Percentiles rank a stretch among this genome's conserved stretches.
Evolutionary conservation across 1,140 invertebrate species (phyloP).

Genomic region (Thrips palmi): DNA sequence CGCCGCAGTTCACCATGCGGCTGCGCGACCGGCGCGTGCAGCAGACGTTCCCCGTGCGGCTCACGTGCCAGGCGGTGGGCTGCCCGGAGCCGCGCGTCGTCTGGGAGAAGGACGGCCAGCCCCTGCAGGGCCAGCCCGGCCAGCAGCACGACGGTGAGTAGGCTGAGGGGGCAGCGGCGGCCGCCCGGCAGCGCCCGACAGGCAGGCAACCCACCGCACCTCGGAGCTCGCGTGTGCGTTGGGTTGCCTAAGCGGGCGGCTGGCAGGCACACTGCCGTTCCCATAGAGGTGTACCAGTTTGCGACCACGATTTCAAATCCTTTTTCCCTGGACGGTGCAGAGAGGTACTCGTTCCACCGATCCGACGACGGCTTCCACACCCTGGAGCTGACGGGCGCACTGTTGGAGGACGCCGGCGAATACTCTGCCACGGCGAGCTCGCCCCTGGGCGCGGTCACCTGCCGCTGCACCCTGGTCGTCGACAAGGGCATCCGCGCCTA

Average conservation of each 20-base stretch:
- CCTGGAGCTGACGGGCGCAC: slow-evolving; percentile 60
- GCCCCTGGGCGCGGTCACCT: slow-evolving; percentile 63
- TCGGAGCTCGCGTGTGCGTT: too few species aligned
- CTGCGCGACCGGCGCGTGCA: slow-evolving; percentile 65
- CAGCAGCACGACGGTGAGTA: too few species aligned
- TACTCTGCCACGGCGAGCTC: slow-evolving; percentile 64
- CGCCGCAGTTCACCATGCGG: slow-evolving; percentile 76
- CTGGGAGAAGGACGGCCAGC: slow-evolving; percentile 59
- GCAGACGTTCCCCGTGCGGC: slow-evolving; percentile 59
- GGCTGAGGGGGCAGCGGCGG: too few species aligned
- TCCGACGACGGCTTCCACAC: slow-evolving; percentile 59
- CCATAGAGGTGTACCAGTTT: background rate
- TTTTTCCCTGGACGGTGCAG: slow-evolving; percentile 14
- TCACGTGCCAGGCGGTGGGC: slow-evolving; percentile 72
- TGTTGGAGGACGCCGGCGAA: slow-evolving; percentile 57
- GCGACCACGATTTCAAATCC: background rate
- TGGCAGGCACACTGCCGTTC: background rate
- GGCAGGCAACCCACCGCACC: too few species aligned
- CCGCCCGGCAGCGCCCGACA: too few species aligned
- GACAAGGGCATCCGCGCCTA: slow-evolving; percentile 69
- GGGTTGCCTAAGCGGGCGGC: too few species aligned
- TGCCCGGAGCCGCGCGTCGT: slow-evolving; percentile 48
- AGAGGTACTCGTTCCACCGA: slow-evolving; percentile 34
- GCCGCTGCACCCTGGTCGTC: slow-evolving; percentile 59
- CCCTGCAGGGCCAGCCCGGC: too few species aligned